Conservation (phyloP, 2,888 invertebrate genomes). For the Drosophila mettleri region DNA sequence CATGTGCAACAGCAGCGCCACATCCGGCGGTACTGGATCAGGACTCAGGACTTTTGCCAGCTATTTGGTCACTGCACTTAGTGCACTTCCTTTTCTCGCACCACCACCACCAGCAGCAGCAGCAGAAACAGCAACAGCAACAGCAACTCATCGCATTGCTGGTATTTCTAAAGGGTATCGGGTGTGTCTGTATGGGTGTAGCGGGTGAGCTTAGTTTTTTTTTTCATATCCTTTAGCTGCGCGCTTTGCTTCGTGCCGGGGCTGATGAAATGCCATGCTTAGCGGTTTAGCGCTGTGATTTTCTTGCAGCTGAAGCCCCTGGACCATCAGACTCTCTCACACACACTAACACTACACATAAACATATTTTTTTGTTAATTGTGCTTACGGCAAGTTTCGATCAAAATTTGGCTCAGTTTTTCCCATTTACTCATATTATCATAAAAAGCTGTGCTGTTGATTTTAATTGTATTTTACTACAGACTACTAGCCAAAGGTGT, state of each 20-base stretch:
- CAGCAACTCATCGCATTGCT: slow-evolving; percentile 43
- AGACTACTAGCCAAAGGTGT: background rate
- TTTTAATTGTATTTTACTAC: background rate
- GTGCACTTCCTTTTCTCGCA: slow-evolving; percentile 63
- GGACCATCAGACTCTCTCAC: slow-evolving; percentile 47
- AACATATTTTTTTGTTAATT: too few species aligned
- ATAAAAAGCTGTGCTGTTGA: background rate
- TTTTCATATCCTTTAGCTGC: slow-evolving; percentile 17
- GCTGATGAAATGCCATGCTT: slow-evolving; percentile 79
- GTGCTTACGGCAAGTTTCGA: too few species aligned
- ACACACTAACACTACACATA: slow-evolving; percentile 11
- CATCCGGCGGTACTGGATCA: slow-evolving; percentile 57
- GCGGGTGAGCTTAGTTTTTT: slow-evolving; percentile 5
- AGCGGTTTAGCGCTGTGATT: slow-evolving; percentile 76
- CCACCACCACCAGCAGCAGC: slow-evolving; percentile 14
- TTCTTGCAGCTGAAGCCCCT: slow-evolving; percentile 40
- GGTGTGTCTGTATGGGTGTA: background rate
- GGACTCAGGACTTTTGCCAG: slow-evolving; percentile 41
- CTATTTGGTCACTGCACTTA: slow-evolving; percentile 76
- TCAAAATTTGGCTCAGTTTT: too few species aligned
- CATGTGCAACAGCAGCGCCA: slow-evolving; percentile 69
- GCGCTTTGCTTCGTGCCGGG: slow-evolving; percentile 37
- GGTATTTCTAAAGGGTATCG: slow-evolving; percentile 43
- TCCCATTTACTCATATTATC: slow-evolving; percentile 36
- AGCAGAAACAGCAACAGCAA: background rate